phyloP scores from a whole-genome alignment of 2,888 invertebrate genomes.

The Harpalus rufipes region DNA sequence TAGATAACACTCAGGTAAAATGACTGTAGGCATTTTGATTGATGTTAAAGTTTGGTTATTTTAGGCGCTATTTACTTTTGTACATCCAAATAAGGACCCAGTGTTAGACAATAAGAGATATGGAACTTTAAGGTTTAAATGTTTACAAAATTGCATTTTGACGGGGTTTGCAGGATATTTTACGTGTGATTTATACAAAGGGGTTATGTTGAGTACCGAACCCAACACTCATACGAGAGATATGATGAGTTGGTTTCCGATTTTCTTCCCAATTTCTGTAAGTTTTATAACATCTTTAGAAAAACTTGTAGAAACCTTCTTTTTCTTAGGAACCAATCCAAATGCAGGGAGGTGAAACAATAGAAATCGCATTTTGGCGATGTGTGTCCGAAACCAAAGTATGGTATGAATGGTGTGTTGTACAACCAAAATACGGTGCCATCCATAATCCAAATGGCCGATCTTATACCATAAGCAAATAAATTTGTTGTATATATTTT shows the following conservation, averaged over 20 bases:
- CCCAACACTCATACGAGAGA: constrained; percentile 93
- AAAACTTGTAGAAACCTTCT: no score
- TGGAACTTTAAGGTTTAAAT: constrained; percentile 83
- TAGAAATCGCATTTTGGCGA: constrained; percentile 93
- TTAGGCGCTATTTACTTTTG: constrained; percentile 90
- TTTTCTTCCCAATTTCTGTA: constrained; percentile 93
- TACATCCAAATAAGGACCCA: constrained; percentile 90
- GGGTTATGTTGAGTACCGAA: constrained; percentile 92
- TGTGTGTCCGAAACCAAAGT: constrained; percentile 88
- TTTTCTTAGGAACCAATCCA: constrained; percentile 84
- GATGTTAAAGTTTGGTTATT: constrained; percentile 69
- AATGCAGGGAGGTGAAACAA: constrained; percentile 83
- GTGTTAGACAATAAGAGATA: constrained; percentile 86
- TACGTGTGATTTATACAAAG: constrained; percentile 91
- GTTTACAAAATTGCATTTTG: constrained; percentile 87
- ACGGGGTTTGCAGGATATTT: constrained; percentile 99
- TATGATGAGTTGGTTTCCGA: constrained; percentile 99
- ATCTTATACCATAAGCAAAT: constrained; percentile 82
- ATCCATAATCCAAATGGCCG: constrained; percentile 88
- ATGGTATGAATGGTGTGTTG: constrained; percentile 97
- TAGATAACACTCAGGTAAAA: constrained; percentile 83
- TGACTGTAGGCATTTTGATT: background rate
- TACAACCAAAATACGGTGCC: constrained; percentile 80
- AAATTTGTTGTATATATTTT: constrained; percentile 52
- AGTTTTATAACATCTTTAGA: constrained; percentile 69